These are phyloP conservation scores for Drosophila obscura DNA, from an alignment of 1,140 invertebrate genomes.

Conservation along the genomic window DNA sequence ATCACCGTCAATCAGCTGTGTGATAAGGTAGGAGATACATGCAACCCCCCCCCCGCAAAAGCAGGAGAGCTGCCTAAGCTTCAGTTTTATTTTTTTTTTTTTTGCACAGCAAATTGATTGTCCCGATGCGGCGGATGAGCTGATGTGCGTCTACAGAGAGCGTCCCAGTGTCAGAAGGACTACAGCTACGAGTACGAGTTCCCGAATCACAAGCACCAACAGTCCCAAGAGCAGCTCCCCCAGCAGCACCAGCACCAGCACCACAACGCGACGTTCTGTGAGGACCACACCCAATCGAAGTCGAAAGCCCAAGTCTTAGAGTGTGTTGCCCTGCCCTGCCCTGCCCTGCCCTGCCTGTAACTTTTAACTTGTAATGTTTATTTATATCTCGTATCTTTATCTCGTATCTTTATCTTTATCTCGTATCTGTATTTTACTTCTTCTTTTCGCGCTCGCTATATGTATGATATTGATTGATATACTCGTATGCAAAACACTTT, in stretches of 20 bases:
- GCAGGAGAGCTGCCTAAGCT: neutral
- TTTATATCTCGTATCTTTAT: constrained; percentile 28
- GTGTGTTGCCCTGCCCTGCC: neutral
- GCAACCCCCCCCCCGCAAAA: neutral
- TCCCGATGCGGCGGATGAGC: constrained; percentile 87
- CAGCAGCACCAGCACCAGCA: constrained; percentile 17
- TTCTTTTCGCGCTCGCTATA: constrained; percentile 50
- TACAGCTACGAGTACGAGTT: neutral
- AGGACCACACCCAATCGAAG: constrained; percentile 68
- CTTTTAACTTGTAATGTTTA: constrained; percentile 25
- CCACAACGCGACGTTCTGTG: constrained; percentile 46
- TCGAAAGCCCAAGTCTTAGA: constrained; percentile 74
- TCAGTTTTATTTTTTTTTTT: neutral
- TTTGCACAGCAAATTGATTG: constrained; percentile 85
- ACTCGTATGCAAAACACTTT: constrained; percentile 10
- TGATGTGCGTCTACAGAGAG: constrained; percentile 85
- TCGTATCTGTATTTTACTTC: constrained; percentile 31
- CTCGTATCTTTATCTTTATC: constrained; percentile 8
- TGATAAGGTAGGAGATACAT: constrained; percentile 84
- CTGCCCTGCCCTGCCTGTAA: too few species aligned
- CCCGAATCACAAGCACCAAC: constrained; percentile 39
- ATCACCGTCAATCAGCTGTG: constrained; percentile 87
- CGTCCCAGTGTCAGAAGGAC: constrained; percentile 38
- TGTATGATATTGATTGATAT: constrained; percentile 33
- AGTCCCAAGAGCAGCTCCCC: constrained; percentile 1